Conservation (phyloP, 2,113 vertebrate species). For the Rhipidura dahli region DNA sequence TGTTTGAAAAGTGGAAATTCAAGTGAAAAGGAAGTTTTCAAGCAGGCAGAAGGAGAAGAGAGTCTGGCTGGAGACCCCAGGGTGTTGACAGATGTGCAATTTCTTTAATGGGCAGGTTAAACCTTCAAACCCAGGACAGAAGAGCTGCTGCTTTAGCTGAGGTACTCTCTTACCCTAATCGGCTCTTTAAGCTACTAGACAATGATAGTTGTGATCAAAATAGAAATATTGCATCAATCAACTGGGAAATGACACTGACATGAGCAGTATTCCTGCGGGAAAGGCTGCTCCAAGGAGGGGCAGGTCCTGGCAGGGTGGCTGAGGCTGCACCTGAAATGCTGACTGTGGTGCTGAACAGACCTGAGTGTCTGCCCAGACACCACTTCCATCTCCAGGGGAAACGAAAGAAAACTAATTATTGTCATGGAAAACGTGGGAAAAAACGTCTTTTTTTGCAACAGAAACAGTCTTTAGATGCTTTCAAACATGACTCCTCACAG, state of each 20-base stretch:
- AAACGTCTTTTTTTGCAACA: not conserved
- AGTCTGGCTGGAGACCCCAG: not conserved
- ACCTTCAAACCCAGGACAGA: not conserved
- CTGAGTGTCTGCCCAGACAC: not conserved
- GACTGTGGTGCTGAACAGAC: not conserved
- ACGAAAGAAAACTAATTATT: not conserved
- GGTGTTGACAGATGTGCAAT: not conserved
- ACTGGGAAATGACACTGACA: not conserved
- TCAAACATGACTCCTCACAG: not conserved
- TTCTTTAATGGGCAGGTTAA: not conserved
- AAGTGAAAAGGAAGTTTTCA: not conserved
- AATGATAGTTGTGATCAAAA: not conserved
- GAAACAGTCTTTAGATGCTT: not conserved
- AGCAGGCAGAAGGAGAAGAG: not conserved
- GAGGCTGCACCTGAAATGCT: not conserved
- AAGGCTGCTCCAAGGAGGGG: not conserved
- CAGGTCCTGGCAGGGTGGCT: not conserved
- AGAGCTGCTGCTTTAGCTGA: constrained; percentile 3
- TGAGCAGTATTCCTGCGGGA: fast-evolving
- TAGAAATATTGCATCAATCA: constrained; percentile 1
- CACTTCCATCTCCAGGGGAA: not conserved
- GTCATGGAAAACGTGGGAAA: not conserved
- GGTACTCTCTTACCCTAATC: not conserved
- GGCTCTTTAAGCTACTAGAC: constrained; percentile 26
- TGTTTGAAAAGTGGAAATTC: not conserved